Conservation (phyloP, 2,888 invertebrate species). For the Stenurella melanura region DNA sequence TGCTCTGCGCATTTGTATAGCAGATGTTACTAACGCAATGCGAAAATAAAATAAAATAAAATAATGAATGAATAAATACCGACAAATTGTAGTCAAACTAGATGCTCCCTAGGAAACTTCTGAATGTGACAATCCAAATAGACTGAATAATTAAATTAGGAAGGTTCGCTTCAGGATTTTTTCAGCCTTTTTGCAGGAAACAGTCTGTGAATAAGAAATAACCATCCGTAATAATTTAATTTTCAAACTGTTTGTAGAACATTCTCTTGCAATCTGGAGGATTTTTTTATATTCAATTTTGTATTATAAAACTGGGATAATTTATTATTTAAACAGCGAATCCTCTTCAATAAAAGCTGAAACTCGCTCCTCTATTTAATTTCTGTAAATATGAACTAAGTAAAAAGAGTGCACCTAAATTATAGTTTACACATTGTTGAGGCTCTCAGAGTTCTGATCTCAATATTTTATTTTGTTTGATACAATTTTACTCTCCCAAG, state of each 20-base stretch:
- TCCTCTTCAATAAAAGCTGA: neutral
- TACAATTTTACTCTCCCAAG: no score
- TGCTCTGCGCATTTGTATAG: no score
- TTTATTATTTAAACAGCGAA: slow-evolving; percentile 7
- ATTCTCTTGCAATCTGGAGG: slow-evolving; percentile 3
- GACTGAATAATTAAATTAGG: slow-evolving; percentile 23
- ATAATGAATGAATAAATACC: slow-evolving; percentile 24
- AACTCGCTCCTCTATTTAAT: neutral
- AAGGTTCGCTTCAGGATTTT: slow-evolving; percentile 15
- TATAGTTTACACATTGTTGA: neutral
- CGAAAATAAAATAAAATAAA: slow-evolving; percentile 2
- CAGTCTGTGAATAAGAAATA: slow-evolving; percentile 10
- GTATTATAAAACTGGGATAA: slow-evolving; percentile 7
- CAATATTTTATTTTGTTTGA: no score
- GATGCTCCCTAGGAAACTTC: slow-evolving; percentile 4
- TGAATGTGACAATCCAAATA: slow-evolving; percentile 30
- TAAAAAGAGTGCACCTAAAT: neutral
- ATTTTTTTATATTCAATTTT: slow-evolving; percentile 6
- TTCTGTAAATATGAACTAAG: neutral
- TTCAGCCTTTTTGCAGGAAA: neutral
- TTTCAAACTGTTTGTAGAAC: slow-evolving; percentile 5
- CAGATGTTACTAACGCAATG: neutral
- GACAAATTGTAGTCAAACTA: slow-evolving; percentile 13
- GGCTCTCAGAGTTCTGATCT: no score
- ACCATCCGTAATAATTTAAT: slow-evolving; percentile 23